These are phyloP conservation scores for Laothoe populi DNA, from an alignment of 2,888 invertebrate genomes.

Conservation along the genomic window DNA sequence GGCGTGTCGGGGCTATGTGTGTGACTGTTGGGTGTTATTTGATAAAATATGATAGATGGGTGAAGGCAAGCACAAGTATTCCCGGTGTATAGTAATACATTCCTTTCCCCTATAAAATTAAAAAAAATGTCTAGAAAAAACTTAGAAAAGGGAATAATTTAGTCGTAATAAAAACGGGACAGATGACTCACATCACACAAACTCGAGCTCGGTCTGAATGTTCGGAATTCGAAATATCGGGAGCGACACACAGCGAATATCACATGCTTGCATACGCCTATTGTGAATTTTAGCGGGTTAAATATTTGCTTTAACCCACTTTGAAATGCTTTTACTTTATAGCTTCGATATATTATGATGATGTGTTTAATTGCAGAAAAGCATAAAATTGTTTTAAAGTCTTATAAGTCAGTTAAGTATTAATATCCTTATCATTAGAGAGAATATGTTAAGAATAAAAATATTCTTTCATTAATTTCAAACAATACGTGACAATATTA, in stretches of 20 bases:
- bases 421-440: too few species aligned
- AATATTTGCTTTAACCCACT: conserved; percentile 43
- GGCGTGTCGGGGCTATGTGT: too few species aligned
- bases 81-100: too few species aligned
- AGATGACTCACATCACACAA: conserved; percentile 47
- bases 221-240: conserved; percentile 54
- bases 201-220: conserved; percentile 38
- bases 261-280: conserved; percentile 41
- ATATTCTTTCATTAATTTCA: too few species aligned
- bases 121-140: background rate
- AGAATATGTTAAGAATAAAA: too few species aligned
- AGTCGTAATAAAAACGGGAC: conserved; percentile 31
- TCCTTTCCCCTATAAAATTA: too few species aligned
- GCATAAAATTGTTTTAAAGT: background rate
- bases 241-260: conserved; percentile 42
- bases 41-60: too few species aligned
- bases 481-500: too few species aligned
- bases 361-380: background rate
- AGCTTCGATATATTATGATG: background rate
- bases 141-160: conserved; percentile 1
- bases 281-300: conserved; percentile 36
- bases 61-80: too few species aligned
- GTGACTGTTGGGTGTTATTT: too few species aligned
- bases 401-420: too few species aligned
- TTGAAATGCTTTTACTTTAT: background rate